Evolutionary conservation across 2,888 invertebrate genomes (phyloP).

Genomic region (Agrotis clavis): DNA sequence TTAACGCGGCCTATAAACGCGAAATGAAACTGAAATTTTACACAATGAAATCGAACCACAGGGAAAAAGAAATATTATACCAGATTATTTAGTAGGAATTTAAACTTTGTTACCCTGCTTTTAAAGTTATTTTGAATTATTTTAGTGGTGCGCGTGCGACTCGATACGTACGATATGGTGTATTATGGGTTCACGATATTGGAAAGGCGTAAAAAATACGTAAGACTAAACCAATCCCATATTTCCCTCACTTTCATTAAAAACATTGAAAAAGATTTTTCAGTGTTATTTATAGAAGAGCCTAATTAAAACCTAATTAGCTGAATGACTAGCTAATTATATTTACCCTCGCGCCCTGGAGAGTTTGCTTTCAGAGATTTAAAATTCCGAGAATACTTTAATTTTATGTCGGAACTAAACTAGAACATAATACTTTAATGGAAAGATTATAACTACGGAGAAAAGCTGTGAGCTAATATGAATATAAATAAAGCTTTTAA

Average conservation of each 20-base stretch:
- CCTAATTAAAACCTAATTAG: conserved; percentile 9
- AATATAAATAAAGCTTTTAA: neutral
- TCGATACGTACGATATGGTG: too few species aligned
- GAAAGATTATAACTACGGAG: neutral
- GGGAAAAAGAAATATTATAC: too few species aligned
- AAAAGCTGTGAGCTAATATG: neutral
- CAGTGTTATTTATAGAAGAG: neutral
- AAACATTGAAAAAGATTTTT: neutral
- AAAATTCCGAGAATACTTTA: neutral
- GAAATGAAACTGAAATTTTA: too few species aligned
- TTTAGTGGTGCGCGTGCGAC: too few species aligned
- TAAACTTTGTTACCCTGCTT: too few species aligned
- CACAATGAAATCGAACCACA: too few species aligned
- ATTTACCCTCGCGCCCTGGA: neutral
- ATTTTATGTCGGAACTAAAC: neutral
- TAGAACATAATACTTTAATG: neutral
- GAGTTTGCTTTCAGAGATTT: neutral
- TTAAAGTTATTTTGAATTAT: too few species aligned
- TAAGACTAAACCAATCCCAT: neutral
- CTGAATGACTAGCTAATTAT: conserved; percentile 5
- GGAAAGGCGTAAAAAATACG: too few species aligned
- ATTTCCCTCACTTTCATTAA: neutral
- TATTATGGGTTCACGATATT: too few species aligned
- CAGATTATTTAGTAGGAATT: too few species aligned
- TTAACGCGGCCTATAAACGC: too few species aligned